Evolutionary conservation across 2,888 invertebrate genomes (phyloP).

Genomic region (Cosmopolites sordidus): DNA sequence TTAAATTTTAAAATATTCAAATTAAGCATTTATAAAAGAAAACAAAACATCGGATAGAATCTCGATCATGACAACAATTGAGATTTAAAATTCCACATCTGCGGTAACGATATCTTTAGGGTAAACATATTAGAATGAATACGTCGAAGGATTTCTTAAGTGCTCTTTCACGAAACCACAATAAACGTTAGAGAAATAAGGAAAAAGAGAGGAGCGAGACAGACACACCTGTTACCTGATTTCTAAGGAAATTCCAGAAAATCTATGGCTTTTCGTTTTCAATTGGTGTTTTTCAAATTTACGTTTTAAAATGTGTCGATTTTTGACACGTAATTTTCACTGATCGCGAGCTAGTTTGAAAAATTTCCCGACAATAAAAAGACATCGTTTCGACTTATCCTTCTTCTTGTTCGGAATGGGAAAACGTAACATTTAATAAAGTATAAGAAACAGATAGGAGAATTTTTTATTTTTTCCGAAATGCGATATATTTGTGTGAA

Average conservation of each 20-base stretch:
- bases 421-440: no score
- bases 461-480: no score
- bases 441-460: no score
- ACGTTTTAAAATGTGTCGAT: not conserved
- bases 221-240: conserved; percentile 5
- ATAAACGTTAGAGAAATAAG: conserved; percentile 4
- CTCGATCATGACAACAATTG: no score
- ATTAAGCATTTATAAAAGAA: no score
- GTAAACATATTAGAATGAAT: not conserved
- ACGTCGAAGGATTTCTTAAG: conserved; percentile 4
- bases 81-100: no score
- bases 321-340: not conserved
- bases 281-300: not conserved
- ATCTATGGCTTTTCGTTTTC: not conserved
- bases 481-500: no score
- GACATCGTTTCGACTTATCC: not conserved
- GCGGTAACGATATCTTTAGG: not conserved
- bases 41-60: no score
- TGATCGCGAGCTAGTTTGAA: no score
- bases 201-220: not conserved
- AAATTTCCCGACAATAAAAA: not conserved
- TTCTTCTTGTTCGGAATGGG: no score
- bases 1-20: no score
- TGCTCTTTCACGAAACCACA: conserved; percentile 2
- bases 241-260: conserved; percentile 4